A percentile compares a stretch with the other conserved stretches of the same genome.
Conservation (phyloP, 2,888 invertebrate genomes). For the Dimorphilus gyrociliatus region DNA sequence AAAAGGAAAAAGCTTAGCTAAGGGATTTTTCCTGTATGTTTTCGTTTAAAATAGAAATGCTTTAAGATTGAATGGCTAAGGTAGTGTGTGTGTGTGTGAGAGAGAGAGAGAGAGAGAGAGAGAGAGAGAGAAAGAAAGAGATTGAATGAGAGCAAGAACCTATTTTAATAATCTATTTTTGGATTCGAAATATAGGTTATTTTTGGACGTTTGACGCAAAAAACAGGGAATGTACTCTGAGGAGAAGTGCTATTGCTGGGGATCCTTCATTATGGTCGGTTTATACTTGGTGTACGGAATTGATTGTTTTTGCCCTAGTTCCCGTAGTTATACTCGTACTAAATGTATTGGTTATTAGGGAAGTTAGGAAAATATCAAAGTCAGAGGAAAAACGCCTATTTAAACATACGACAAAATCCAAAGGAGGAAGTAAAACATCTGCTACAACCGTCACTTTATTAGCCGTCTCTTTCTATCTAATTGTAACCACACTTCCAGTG, state of each 20-base stretch:
- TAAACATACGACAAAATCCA: too few species aligned
- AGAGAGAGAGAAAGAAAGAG: too few species aligned
- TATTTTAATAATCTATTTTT: too few species aligned
- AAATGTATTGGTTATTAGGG: slow-evolving; percentile 30
- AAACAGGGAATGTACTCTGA: slow-evolving; percentile 15
- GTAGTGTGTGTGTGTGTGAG: too few species aligned
- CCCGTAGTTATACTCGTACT: slow-evolving; percentile 31
- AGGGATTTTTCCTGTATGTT: too few species aligned
- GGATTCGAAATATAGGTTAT: too few species aligned
- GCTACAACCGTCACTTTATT: slow-evolving; percentile 34
- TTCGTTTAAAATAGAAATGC: too few species aligned
- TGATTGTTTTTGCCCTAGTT: slow-evolving; percentile 27
- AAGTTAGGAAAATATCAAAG: slow-evolving; percentile 16
- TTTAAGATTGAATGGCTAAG: too few species aligned
- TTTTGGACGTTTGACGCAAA: slow-evolving; percentile 20
- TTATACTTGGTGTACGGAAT: slow-evolving; percentile 31
- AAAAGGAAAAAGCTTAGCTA: too few species aligned
- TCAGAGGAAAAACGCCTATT: slow-evolving; percentile 10
- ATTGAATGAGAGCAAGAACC: too few species aligned
- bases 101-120: too few species aligned
- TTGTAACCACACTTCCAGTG: slow-evolving; percentile 25
- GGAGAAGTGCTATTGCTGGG: slow-evolving; percentile 14
- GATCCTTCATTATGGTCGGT: slow-evolving; percentile 23
- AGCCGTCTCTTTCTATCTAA: slow-evolving; percentile 25
- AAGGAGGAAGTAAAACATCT: too few species aligned